Percentiles rank a stretch among this genome's conserved stretches.
Conservation (phyloP, 37 sponge, comb jelly and placozoan genomes). For the Mnemiopsis leidyi region DNA sequence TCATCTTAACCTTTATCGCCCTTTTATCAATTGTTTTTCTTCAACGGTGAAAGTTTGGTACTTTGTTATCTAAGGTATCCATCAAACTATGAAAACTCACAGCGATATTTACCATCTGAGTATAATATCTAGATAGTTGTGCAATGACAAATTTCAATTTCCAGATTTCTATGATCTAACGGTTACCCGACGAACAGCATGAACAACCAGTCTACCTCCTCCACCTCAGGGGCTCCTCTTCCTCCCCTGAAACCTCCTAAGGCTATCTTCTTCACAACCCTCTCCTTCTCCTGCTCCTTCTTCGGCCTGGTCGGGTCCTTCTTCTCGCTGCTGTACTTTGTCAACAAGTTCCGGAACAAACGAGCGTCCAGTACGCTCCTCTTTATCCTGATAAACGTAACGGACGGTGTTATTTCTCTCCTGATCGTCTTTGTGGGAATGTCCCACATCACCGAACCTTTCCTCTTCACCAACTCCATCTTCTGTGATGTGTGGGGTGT, state of each 20-base stretch:
- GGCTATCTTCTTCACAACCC: background rate
- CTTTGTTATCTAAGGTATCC: too few relatives aligned
- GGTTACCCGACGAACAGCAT: too few relatives aligned
- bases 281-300: background rate
- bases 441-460: background rate
- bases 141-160: too few relatives aligned
- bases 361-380: background rate
- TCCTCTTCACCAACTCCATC: background rate
- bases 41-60: too few relatives aligned
- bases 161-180: too few relatives aligned
- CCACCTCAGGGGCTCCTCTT: too few relatives aligned
- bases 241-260: background rate
- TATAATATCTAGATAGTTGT: too few relatives aligned
- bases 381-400: background rate
- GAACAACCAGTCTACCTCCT: too few relatives aligned
- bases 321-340: conserved; percentile 10
- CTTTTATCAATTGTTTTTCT: too few relatives aligned
- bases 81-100: too few relatives aligned
- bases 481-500: conserved; percentile 35
- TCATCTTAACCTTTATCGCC: too few relatives aligned
- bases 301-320: background rate
- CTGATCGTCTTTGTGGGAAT: background rate
- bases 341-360: background rate
- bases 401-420: background rate
- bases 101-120: too few relatives aligned